phyloP scores from a whole-genome alignment of 2,113 vertebrate genomes.

The Pholis gunnellus region DNA sequence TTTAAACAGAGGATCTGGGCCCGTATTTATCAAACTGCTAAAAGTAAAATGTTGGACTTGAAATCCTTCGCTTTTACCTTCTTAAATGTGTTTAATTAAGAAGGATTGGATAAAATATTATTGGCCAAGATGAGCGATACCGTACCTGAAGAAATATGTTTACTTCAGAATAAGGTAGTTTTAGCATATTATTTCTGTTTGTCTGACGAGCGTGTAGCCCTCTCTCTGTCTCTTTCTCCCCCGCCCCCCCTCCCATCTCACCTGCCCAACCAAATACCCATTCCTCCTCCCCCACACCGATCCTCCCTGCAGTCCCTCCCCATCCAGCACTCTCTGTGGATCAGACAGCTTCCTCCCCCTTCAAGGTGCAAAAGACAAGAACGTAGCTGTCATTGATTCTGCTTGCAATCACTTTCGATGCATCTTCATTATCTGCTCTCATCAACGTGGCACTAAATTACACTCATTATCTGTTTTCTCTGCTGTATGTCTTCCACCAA shows the following conservation, averaged over 20 bases:
- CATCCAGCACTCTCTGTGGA: conserved; percentile 90
- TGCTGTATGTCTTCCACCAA: neutral
- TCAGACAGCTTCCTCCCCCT: conserved; percentile 84
- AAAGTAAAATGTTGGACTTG: neutral
- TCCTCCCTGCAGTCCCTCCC: conserved; percentile 85
- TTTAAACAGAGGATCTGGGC: neutral
- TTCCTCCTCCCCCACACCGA: conserved; percentile 10
- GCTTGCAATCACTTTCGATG: neutral
- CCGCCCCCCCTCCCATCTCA: conserved; percentile 32
- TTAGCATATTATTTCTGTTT: neutral
- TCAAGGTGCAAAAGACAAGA: neutral
- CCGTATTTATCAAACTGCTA: conserved; percentile 21
- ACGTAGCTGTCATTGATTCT: neutral
- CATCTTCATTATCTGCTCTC: neutral
- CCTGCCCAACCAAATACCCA: conserved; percentile 56
- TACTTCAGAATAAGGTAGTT: neutral
- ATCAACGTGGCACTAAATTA: neutral
- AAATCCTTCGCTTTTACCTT: neutral
- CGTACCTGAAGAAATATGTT: neutral
- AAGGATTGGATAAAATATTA: neutral
- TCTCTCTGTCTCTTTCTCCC: conserved; percentile 41
- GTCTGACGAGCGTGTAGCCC: conserved; percentile 52
- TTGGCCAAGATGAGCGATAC: neutral
- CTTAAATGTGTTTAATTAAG: neutral
- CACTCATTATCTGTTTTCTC: neutral